phyloP scores from a whole-genome alignment of 2,888 invertebrate genomes.

The Chelonus formosanus region DNA sequence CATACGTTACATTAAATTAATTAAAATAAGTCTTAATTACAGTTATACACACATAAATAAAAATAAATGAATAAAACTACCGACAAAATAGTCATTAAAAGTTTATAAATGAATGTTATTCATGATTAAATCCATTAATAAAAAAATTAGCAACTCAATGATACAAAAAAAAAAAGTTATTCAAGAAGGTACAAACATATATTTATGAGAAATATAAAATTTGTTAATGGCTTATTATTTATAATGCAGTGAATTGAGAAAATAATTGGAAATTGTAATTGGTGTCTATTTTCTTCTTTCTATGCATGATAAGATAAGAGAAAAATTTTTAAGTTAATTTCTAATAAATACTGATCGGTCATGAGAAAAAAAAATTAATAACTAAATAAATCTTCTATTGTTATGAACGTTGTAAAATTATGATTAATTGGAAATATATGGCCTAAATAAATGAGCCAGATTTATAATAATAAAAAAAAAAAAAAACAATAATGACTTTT shows the following conservation, averaged over 20 bases:
- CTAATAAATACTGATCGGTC: no score
- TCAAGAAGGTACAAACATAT: slow-evolving; percentile 16
- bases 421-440: background rate
- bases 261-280: background rate
- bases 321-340: background rate
- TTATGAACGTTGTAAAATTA: background rate
- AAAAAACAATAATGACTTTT: slow-evolving; percentile 21
- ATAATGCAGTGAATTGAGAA: background rate
- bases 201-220: background rate
- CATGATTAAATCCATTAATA: no score
- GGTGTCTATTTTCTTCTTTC: background rate
- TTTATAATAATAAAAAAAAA: background rate
- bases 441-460: slow-evolving; percentile 7
- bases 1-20: slow-evolving; percentile 72
- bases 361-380: no score
- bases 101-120: no score
- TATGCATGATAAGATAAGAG: slow-evolving; percentile 1
- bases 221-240: background rate
- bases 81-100: no score
- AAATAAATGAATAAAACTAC: no score
- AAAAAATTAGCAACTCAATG: no score
- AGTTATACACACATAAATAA: no score
- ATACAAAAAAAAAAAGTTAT: background rate
- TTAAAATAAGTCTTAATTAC: background rate
- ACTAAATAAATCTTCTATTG: no score